These are phyloP conservation scores for Nyctibius grandis DNA, from an alignment of 2,797 vertebrate species.

Conservation along the genomic window DNA sequence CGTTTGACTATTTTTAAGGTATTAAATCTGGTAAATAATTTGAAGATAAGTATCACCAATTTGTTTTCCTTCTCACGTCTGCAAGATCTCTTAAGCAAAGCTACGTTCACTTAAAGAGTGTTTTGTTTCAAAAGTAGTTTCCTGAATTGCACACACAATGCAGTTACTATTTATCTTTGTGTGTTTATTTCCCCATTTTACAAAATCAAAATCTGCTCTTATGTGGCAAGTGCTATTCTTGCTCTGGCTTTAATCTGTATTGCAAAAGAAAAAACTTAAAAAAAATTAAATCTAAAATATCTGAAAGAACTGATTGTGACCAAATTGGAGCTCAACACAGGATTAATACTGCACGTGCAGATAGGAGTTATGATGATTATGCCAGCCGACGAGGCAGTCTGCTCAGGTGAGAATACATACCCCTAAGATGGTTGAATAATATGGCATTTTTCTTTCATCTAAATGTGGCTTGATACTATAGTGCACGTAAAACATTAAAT, in stretches of 20 bases:
- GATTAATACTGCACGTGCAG: not conserved
- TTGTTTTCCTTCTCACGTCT: not conserved
- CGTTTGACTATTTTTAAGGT: not conserved
- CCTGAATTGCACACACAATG: not conserved
- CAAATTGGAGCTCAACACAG: not conserved
- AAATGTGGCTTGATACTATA: not conserved
- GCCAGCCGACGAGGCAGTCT: not conserved
- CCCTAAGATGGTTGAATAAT: not conserved
- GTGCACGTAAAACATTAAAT: not conserved
- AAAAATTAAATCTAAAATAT: not conserved
- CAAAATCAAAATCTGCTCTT: not conserved
- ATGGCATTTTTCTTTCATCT: not conserved
- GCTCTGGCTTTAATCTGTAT: not conserved
- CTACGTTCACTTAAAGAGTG: not conserved
- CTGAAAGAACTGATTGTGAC: not conserved
- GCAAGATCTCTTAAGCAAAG: not conserved
- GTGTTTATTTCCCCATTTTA: not conserved
- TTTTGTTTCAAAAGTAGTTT: not conserved
- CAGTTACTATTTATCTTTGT: not conserved
- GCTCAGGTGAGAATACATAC: not conserved
- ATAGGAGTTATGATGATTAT: not conserved
- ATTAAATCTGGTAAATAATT: not conserved
- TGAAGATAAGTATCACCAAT: not conserved
- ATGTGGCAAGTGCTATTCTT: not conserved
- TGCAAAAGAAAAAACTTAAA: not conserved